These are phyloP conservation scores for Episyrphus balteatus DNA, from an alignment of 1,140 invertebrate species.

Conservation along the genomic window DNA sequence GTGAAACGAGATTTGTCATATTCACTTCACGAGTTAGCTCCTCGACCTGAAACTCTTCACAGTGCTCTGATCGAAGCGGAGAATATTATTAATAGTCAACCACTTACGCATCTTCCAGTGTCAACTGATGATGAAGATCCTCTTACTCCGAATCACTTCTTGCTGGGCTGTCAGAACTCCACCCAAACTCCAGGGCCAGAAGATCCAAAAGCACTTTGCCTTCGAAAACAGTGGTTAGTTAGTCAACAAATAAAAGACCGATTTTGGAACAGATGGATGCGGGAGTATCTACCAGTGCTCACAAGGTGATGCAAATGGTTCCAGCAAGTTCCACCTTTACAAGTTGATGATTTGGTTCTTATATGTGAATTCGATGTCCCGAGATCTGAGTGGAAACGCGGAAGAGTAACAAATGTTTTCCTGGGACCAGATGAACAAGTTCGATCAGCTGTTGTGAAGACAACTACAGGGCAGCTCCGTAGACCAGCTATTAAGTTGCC, in stretches of 20 bases:
- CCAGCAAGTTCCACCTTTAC: conserved; percentile 6
- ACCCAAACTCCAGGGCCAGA: conserved; percentile 1
- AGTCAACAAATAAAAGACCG: conserved; percentile 15
- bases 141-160: conserved; percentile 26
- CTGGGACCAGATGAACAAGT: no score
- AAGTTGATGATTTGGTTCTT: conserved; percentile 19
- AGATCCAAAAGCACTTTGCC: conserved; percentile 2
- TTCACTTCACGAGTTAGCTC: not conserved
- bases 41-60: not conserved
- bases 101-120: conserved; percentile 22
- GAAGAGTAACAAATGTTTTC: no score
- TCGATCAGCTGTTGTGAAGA: no score
- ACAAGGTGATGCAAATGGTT: conserved; percentile 18
- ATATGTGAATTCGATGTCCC: conserved; percentile 13
- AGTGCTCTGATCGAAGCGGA: conserved; percentile 21
- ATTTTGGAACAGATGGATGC: conserved; percentile 18
- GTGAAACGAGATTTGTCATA: not conserved
- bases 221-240: conserved; percentile 10
- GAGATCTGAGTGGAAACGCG: conserved; percentile 10
- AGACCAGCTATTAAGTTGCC: no score
- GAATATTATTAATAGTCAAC: conserved; percentile 20
- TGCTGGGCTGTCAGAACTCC: conserved; percentile 7
- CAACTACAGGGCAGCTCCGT: no score
- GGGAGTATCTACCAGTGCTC: conserved; percentile 14
- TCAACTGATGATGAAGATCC: conserved; percentile 13